Evolutionary conservation across 2,797 vertebrate genomes (phyloP).

Genomic region (Setipinna tenuifilis): DNA sequence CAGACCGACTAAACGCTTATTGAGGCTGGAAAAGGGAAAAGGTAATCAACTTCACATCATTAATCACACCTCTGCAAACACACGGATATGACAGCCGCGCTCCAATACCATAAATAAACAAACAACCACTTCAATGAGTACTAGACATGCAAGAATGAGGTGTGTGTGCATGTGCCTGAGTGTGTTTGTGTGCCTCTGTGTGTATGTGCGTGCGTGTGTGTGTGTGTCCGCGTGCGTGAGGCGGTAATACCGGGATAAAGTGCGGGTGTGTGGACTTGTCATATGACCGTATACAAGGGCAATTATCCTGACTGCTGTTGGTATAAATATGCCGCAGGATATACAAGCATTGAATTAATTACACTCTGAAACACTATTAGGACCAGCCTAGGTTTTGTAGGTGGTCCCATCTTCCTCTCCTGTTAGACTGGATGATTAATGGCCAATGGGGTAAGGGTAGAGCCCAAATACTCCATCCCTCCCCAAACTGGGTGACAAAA

Average conservation of each 20-base stretch:
- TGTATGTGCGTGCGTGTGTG: background rate
- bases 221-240: background rate
- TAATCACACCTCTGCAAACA: background rate
- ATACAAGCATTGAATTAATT: background rate
- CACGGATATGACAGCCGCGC: background rate
- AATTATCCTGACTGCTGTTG: background rate
- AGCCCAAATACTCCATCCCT: background rate
- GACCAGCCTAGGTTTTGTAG: background rate
- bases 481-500: background rate
- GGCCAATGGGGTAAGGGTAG: background rate
- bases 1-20: background rate
- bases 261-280: background rate
- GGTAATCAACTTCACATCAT: background rate
- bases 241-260: background rate
- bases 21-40: background rate
- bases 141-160: background rate
- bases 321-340: background rate
- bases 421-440: background rate
- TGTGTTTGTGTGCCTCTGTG: background rate
- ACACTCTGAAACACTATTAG: background rate
- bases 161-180: background rate
- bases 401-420: background rate
- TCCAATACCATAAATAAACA: background rate
- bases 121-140: background rate
- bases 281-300: background rate